Base-by-base conservation (phyloP, 2,113 vertebrate genomes). In the Etheostoma cragini region DNA sequence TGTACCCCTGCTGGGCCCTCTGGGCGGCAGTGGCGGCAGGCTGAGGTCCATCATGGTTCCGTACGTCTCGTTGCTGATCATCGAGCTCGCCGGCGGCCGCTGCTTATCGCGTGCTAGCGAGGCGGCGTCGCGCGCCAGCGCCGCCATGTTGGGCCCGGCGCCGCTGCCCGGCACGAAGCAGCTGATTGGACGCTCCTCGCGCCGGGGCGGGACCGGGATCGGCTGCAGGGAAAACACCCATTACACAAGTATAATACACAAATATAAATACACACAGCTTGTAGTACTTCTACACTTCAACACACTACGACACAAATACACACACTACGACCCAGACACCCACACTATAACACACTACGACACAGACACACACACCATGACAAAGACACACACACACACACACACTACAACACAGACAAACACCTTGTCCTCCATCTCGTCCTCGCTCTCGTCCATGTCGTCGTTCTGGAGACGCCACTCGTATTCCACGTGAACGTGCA, bases 401-500 rank as follows among this genome's bases (percentile, higher is more conserved):
- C 35, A 38, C 35, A 38, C 35, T 30, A 30, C 26, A 30, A 38
- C 8, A 33, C 33, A 33, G 3, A 33, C 33, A 33, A 1, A 38
- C 38, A 38, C 88, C 89, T 98, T 99, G 89, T 99, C 98, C 66
- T 99, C 98, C 93, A 98, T 91, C 64, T 99, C 98, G 19, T 99
- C 98, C 6, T 99, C 98, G 1, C 97, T 99, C 90, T 99, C 98
- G 0, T 99, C 98, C 86, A 99, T 92, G 90, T 99, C 97, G 84
- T 97, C 96, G 0, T 98, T 96, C 49, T 97, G 96, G 61, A 99
- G 92, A 12, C 98, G 94, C 98, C 98, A 99, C 73, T 99, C 98
- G 46, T 98, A 99, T 87, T 99, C 98, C 0, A 99, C 98, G 1
- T 99, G 97, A 19, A 99, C 97, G 16, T 99, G 98, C 46, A 97